Evolutionary conservation across 2,113 vertebrate species (phyloP).

Genomic region (Catharus bicknelli): DNA sequence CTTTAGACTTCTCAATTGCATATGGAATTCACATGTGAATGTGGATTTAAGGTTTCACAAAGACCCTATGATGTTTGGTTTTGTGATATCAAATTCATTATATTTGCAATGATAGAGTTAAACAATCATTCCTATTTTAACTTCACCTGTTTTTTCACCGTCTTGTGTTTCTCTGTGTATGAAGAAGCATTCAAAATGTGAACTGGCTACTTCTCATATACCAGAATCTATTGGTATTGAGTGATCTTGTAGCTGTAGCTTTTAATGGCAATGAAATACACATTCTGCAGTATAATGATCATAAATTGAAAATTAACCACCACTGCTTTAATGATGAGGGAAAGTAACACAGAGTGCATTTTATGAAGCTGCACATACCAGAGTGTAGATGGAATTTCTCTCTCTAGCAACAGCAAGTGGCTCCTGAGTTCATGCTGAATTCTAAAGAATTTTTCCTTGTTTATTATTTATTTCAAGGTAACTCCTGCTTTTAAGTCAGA

Average conservation of each 20-base stretch:
- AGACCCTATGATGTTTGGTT: not conserved
- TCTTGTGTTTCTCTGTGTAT: not conserved
- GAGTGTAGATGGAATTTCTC: not conserved
- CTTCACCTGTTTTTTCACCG: not conserved
- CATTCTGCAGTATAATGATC: not conserved
- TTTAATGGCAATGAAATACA: not conserved
- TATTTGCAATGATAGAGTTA: not conserved
- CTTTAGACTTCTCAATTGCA: not conserved
- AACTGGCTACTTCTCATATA: not conserved
- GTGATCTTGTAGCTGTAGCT: not conserved
- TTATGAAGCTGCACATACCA: not conserved
- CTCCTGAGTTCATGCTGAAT: not conserved
- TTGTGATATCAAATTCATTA: not conserved
- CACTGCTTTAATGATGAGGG: not conserved
- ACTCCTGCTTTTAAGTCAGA: not conserved
- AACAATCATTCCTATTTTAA: not conserved
- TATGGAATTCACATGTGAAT: not conserved
- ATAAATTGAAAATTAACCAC: not conserved
- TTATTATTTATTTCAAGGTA: not conserved
- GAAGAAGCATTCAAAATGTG: not conserved
- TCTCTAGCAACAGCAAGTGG: not conserved
- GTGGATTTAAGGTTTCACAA: not conserved
- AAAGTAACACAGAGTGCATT: not conserved
- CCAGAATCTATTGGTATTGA: not conserved
- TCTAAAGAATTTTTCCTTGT: not conserved